Conservation (phyloP, 2,797 vertebrate genomes). For the Rhinichthys osculus region DNA sequence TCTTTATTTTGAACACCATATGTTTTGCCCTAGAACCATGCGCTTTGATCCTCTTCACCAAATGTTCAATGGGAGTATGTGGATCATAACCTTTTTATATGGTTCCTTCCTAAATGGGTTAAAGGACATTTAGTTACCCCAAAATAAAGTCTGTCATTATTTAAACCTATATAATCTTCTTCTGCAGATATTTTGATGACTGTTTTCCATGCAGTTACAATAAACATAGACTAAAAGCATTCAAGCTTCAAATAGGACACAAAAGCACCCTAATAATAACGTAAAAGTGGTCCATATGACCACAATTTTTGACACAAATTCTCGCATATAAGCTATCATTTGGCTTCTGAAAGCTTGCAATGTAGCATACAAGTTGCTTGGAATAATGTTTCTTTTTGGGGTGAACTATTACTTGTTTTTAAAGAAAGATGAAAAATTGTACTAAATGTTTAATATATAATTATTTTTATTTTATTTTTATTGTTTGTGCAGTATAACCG, state of each 20-base stretch:
- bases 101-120: neutral
- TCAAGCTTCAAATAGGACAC: neutral
- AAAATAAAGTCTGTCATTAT: neutral
- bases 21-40: conserved; percentile 12
- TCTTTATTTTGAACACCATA: neutral
- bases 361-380: neutral
- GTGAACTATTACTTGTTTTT: neutral
- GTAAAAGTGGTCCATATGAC: neutral
- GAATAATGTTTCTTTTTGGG: neutral
- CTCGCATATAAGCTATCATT: neutral
- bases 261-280: neutral
- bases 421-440: neutral
- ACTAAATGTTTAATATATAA: neutral
- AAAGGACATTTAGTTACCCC: neutral
- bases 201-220: neutral
- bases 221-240: neutral
- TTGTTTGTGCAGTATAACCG: conserved; percentile 70
- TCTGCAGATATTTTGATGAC: neutral
- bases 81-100: conserved; percentile 14
- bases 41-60: conserved; percentile 22
- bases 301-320: neutral
- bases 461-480: neutral
- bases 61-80: conserved; percentile 14
- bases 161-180: neutral
- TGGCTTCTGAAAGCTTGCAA: neutral